Conservation (phyloP, 2,797 vertebrate genomes). For the Acanthurus tractus region DNA sequence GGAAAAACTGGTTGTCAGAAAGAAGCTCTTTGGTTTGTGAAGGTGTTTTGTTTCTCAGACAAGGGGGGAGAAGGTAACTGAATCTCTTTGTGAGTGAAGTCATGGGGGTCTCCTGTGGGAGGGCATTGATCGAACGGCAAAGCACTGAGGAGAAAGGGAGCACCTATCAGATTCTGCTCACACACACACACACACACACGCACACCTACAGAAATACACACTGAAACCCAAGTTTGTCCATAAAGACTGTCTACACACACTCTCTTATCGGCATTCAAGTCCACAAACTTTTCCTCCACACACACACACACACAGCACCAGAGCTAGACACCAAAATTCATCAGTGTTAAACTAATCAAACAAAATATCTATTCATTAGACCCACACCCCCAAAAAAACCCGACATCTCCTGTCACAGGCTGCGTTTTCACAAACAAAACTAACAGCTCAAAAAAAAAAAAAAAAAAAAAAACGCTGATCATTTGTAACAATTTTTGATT, state of each 20-base stretch:
- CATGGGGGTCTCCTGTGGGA: conserved; percentile 81
- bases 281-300: conserved; percentile 45
- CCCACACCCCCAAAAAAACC: conserved; percentile 7
- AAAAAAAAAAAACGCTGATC: conserved; percentile 27
- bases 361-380: conserved; percentile 55
- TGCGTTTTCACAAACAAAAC: conserved; percentile 42
- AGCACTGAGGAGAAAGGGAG: conserved; percentile 69
- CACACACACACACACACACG: conserved; percentile 47
- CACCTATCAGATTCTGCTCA: conserved; percentile 74
- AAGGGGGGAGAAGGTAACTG: conserved; percentile 74
- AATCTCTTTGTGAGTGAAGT: conserved; percentile 84
- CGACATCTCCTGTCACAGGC: conserved; percentile 32
- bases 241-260: conserved; percentile 46
- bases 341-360: conserved; percentile 52
- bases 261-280: conserved; percentile 50
- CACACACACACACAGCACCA: conserved; percentile 6
- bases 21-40: conserved; percentile 59
- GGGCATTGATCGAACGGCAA: conserved; percentile 80
- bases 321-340: conserved; percentile 42
- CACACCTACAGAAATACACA: conserved; percentile 4
- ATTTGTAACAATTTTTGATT: conserved; percentile 55
- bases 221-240: conserved; percentile 34
- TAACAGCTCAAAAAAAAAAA: too few relatives aligned
- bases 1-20: conserved; percentile 57
- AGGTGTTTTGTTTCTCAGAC: conserved; percentile 79